Evolutionary conservation across 2,113 vertebrate genomes (phyloP), one percentile per base, ranked within the genome.

Genomic region (Phaethornis superciliosus): DNA sequence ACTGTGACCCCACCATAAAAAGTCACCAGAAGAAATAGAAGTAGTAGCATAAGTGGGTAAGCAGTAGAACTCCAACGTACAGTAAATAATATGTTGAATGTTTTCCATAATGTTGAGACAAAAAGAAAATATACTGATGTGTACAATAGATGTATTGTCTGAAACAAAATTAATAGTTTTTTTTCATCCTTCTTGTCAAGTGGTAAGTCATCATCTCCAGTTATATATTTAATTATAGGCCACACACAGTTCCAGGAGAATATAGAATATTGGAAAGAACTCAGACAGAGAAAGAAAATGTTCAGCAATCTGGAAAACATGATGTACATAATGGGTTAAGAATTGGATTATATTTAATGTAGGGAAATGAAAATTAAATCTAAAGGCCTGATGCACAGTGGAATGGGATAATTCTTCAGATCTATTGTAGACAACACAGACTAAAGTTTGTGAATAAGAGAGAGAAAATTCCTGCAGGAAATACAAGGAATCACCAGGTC

Each of bases 1-100:
- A 40, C 40, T 40, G 11, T 40, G 40, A 40, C 11, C 40, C 11
- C 40, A 12, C 13, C 40, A 40, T 40, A 12, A 40, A 40, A 40
- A 12, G 11, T 12, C 40, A 40, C 40, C 40, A 40, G 20, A 82
- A 81, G 32, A 76, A 84, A 71, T 21, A 40, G 10, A 87, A 60
- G 8, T n/a, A 46, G 5, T 2, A 60, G 1, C 8, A 22, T 54
- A 54, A 51, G 1, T 27, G 10, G 30, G 2, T 12, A 52, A 62
- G 14, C 4, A 35, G 26, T 6, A 83, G 16, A 83, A 92, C 23
- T 56, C 0, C 1, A 2, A 65, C 13, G 80, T 72, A 19, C 30
- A 62, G 15, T 30, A 22, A 82, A 54, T 35, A 92, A 14, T 8
- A 79, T 47, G 9, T 60, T 1, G 7, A 88, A 79, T n/a, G 3